Percentiles rank a stretch among this genome's conserved stretches.
phyloP scores from a whole-genome alignment of 2,888 invertebrate species.

The Cataglyphis altisquamis region DNA sequence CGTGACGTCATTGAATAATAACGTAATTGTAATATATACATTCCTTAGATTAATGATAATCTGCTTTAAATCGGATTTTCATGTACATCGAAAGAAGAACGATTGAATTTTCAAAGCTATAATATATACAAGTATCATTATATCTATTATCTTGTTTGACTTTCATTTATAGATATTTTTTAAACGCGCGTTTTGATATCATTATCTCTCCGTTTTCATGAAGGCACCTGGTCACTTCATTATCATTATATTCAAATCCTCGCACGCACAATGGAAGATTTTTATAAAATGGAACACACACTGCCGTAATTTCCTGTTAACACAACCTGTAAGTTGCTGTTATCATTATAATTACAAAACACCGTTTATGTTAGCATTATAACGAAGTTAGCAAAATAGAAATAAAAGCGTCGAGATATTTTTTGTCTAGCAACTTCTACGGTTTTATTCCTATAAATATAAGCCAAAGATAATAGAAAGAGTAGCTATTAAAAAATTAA shows the following conservation, averaged over 20 bases:
- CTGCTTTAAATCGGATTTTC: not conserved
- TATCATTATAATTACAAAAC: constrained; percentile 20
- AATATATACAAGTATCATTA: not conserved
- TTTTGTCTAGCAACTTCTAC: not conserved
- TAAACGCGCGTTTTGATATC: not conserved
- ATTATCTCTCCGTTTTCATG: not conserved
- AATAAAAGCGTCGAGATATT: not conserved
- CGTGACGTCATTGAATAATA: constrained; percentile 6
- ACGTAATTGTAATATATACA: not conserved
- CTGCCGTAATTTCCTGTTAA: not conserved
- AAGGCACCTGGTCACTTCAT: constrained; percentile 34
- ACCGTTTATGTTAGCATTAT: constrained; percentile 11
- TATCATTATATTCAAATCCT: not conserved
- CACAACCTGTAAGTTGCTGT: too few relatives aligned
- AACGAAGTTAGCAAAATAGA: not conserved
- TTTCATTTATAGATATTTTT: not conserved
- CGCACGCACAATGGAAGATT: not conserved
- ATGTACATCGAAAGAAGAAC: not conserved
- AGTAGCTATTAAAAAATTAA: constrained; percentile 11
- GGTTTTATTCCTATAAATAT: constrained; percentile 21
- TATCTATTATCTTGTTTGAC: not conserved
- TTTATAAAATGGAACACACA: constrained; percentile 3
- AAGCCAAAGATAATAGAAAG: not conserved
- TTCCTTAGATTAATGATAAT: not conserved
- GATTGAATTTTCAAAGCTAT: constrained; percentile 16